phyloP scores from a whole-genome alignment of 2,113 vertebrate genomes.

The Physeter macrocephalus region DNA sequence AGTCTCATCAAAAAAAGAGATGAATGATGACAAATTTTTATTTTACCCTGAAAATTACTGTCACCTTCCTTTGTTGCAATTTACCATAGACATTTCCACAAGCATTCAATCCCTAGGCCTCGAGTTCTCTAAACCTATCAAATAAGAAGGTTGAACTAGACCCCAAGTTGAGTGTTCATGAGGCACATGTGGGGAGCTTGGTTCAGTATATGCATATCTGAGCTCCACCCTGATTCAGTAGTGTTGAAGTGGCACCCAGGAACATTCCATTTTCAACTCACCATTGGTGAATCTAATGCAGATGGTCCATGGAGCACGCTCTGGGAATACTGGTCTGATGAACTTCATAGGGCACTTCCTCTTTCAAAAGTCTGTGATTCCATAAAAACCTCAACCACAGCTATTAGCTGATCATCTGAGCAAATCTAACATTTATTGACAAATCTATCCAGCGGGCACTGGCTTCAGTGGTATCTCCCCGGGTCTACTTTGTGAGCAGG shows the following conservation, averaged over 20 bases:
- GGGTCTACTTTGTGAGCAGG: not conserved
- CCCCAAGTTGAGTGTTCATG: not conserved
- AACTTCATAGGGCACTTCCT: not conserved
- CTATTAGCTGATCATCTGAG: not conserved
- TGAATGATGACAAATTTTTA: slow-evolving; percentile 58
- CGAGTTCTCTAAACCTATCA: slow-evolving; percentile 52
- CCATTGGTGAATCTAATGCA: not conserved
- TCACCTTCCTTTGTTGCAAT: slow-evolving; percentile 56
- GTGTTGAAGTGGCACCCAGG: not conserved
- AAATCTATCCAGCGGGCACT: not conserved
- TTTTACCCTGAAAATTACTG: slow-evolving; percentile 64
- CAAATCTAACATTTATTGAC: not conserved
- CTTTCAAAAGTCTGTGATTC: not conserved
- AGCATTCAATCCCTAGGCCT: slow-evolving; percentile 53
- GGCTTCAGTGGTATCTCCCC: not conserved
- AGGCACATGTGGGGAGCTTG: slow-evolving; percentile 17
- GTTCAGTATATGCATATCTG: not conserved
- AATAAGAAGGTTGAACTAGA: not conserved
- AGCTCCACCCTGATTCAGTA: not conserved
- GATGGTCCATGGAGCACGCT: not conserved
- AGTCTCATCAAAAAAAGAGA: not conserved
- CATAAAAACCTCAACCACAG: not conserved
- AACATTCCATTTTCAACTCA: not conserved
- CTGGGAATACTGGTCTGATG: not conserved
- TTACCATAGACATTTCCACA: slow-evolving; percentile 58